A percentile compares a stretch with the other conserved stretches of the same genome.
Evolutionary conservation across 1,140 invertebrate species (phyloP).

Genomic region (Bombus turneri): DNA sequence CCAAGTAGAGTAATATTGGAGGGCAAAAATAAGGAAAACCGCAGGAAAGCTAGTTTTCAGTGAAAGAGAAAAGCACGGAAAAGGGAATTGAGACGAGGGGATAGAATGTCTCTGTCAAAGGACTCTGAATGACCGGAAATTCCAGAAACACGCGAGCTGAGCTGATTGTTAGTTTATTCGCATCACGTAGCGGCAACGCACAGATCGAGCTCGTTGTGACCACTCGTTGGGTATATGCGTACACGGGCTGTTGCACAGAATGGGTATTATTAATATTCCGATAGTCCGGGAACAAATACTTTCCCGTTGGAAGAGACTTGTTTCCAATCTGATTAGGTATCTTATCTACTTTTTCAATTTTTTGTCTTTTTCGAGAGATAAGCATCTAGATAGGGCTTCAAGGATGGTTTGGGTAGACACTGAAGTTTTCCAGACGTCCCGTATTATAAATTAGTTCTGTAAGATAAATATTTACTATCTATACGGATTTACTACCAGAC

Average conservation of each 20-base stretch:
- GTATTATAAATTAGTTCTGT: neutral
- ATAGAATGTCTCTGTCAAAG: conserved; percentile 23
- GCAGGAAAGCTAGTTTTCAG: neutral
- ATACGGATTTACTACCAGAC: neutral
- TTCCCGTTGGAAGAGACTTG: neutral
- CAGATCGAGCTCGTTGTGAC: neutral
- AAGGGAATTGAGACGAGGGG: neutral
- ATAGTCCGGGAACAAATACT: neutral
- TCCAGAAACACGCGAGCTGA: conserved; percentile 59
- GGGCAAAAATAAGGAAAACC: too few species aligned
- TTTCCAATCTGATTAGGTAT: neutral
- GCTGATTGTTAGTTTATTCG: conserved; percentile 61
- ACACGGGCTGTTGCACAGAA: neutral
- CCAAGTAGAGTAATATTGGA: fast-evolving
- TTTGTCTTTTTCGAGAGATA: neutral
- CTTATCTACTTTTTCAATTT: neutral
- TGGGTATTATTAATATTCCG: neutral
- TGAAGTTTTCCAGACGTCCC: neutral
- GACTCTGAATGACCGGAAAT: conserved; percentile 60
- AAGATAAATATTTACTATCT: neutral
- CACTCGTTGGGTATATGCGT: neutral
- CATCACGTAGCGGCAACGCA: conserved; percentile 26
- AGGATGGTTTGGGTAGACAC: neutral
- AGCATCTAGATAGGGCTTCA: neutral
- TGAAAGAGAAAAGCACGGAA: neutral